phyloP scores from a whole-genome alignment of 1,140 invertebrate genomes.

The Temnothorax curvispinosus region DNA sequence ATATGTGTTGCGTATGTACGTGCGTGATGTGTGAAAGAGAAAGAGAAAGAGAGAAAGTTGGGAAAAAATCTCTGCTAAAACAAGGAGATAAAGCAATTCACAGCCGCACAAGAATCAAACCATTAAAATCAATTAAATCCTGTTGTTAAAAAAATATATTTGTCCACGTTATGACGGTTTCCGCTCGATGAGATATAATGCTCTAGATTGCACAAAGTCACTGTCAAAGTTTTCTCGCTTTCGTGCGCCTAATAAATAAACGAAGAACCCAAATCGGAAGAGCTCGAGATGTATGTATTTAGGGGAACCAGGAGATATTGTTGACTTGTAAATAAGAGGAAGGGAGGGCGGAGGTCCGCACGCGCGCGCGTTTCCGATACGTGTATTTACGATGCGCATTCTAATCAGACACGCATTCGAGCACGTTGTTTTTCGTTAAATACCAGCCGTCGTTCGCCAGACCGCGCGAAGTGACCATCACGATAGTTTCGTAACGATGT shows the following conservation, averaged over 20 bases:
- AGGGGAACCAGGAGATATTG: not conserved
- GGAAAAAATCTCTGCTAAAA: not conserved
- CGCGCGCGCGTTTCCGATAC: not conserved
- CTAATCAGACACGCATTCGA: not conserved
- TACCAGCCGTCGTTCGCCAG: not conserved
- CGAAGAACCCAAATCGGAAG: not conserved
- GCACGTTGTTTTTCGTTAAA: conserved; percentile 22
- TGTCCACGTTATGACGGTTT: not conserved
- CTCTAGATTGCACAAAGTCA: conserved; percentile 21
- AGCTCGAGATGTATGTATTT: conserved; percentile 29
- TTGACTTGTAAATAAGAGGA: conserved; percentile 43
- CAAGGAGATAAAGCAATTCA: not conserved
- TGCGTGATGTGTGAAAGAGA: not conserved
- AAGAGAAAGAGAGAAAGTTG: not conserved
- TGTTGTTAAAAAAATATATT: not conserved
- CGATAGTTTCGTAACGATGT: conserved; percentile 23
- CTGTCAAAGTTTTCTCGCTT: not conserved
- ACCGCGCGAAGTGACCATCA: not conserved
- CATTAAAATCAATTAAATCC: not conserved
- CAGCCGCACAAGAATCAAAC: not conserved
- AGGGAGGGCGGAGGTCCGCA: not conserved
- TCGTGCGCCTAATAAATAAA: not conserved
- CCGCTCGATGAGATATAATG: not conserved
- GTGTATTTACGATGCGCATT: conserved; percentile 35
- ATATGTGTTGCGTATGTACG: too few relatives aligned